A percentile compares a stretch with the other conserved stretches of the same genome.
These are phyloP conservation scores for Idris sp. DNA, from an alignment of 1,140 invertebrate species.

Conservation along the genomic window DNA sequence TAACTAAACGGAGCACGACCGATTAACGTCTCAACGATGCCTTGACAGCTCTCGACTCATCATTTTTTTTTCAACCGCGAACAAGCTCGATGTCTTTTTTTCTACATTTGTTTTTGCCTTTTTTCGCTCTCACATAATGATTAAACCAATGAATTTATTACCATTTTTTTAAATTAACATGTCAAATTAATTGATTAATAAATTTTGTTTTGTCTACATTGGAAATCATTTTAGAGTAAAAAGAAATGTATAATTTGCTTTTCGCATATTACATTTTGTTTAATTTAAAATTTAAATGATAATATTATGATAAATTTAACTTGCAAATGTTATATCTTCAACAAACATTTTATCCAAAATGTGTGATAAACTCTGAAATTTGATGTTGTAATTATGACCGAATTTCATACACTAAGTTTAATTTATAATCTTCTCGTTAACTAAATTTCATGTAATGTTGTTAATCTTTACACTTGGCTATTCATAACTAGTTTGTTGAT, in stretches of 20 bases:
- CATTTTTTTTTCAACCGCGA: conserved; percentile 37
- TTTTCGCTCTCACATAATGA: conserved; percentile 6
- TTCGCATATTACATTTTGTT: no score
- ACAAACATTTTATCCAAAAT: no score
- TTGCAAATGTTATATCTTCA: no score
- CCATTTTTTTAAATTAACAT: conserved; percentile 22
- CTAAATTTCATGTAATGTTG: conserved; percentile 38
- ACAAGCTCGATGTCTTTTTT: conserved; percentile 30
- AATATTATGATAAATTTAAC: no score
- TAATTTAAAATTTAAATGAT: no score
- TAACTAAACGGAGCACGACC: conserved; percentile 74
- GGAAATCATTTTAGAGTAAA: no score
- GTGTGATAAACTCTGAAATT: conserved; percentile 16
- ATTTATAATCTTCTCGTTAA: conserved; percentile 35
- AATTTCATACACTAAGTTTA: conserved; percentile 25
- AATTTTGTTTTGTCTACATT: no score
- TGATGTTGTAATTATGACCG: conserved; percentile 26
- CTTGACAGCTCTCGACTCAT: conserved; percentile 40
- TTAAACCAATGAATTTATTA: conserved; percentile 6
- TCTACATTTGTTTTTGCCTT: conserved; percentile 7
- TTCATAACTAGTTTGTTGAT: conserved; percentile 46
- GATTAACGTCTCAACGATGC: conserved; percentile 71
- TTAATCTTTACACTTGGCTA: conserved; percentile 43
- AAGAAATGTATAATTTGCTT: no score
- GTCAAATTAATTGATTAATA: conserved; percentile 36